A percentile compares a stretch with the other conserved stretches of the same genome.
Evolutionary conservation across 37 sponge, comb jelly and placozoan genomes (phyloP).

Genomic region (Haliclona indistincta): DNA sequence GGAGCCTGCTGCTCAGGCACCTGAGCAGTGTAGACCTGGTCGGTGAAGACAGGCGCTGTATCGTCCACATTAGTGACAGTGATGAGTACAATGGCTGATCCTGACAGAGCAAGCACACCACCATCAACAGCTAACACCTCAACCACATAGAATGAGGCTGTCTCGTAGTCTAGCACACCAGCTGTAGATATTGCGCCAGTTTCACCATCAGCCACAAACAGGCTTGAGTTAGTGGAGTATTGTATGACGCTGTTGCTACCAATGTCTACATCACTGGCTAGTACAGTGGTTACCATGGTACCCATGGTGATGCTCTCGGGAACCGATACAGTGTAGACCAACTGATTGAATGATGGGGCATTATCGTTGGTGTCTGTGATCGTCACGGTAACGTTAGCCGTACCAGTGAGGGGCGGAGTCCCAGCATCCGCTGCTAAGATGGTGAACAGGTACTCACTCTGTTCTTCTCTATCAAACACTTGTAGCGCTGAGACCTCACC

Average conservation of each 20-base stretch:
- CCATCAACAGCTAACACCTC: slow-evolving; percentile 44
- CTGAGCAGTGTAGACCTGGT: slow-evolving; percentile 16
- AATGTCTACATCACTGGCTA: slow-evolving; percentile 51
- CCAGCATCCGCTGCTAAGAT: slow-evolving; percentile 73
- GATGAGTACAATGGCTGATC: slow-evolving; percentile 17
- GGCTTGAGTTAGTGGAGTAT: slow-evolving; percentile 26
- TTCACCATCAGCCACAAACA: slow-evolving; percentile 15
- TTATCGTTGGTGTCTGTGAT: slow-evolving; percentile 67
- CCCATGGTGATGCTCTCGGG: slow-evolving; percentile 41
- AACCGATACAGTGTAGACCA: slow-evolving; percentile 17
- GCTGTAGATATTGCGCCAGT: slow-evolving; percentile 38
- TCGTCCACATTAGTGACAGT: slow-evolving; percentile 58
- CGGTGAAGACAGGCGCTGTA: slow-evolving; percentile 54
- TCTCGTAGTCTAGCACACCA: slow-evolving; percentile 41
- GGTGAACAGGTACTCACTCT: neutral
- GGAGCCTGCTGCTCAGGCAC: slow-evolving; percentile 49
- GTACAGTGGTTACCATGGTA: slow-evolving; percentile 27
- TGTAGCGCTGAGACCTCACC: slow-evolving; percentile 32
- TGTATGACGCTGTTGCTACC: slow-evolving; percentile 43
- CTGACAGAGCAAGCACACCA: slow-evolving; percentile 18
- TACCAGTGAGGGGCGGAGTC: slow-evolving; percentile 43
- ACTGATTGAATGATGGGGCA: slow-evolving; percentile 43
- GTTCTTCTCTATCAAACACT: slow-evolving; percentile 41
- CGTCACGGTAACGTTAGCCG: slow-evolving; percentile 37
- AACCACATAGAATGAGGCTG: slow-evolving; percentile 1